These are phyloP conservation scores for Apotomis capreana DNA, from an alignment of 2,888 invertebrate genomes.

Conservation along the genomic window DNA sequence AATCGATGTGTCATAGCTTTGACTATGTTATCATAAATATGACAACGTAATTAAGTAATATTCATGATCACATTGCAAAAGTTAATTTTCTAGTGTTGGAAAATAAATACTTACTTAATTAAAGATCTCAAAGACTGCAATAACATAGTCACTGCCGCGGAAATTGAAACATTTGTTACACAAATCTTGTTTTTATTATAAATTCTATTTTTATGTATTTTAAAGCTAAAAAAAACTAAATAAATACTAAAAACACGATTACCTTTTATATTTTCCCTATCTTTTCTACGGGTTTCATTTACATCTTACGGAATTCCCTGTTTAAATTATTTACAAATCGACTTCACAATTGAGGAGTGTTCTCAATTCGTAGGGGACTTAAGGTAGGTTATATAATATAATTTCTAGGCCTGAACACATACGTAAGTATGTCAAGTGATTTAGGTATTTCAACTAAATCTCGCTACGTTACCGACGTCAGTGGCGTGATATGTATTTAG, in stretches of 20 bases:
- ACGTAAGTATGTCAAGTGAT: too few species aligned
- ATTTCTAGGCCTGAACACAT: too few species aligned
- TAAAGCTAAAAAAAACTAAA: conserved; percentile 65
- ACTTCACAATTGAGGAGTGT: too few species aligned
- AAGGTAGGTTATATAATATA: too few species aligned
- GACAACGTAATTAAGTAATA: conserved; percentile 52
- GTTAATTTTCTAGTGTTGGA: conserved; percentile 39
- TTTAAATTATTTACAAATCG: too few species aligned
- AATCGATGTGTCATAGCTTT: conserved; percentile 65
- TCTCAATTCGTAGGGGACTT: too few species aligned
- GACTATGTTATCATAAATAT: conserved; percentile 71
- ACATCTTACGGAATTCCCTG: too few species aligned
- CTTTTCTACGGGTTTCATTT: background rate
- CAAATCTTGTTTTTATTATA: conserved; percentile 73
- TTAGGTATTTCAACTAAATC: too few species aligned
- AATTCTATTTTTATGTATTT: conserved; percentile 75
- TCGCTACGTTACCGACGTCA: too few species aligned
- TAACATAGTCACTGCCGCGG: conserved; percentile 79
- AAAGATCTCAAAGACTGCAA: conserved; percentile 76
- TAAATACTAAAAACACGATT: conserved; percentile 38
- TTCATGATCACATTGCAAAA: conserved; percentile 46
- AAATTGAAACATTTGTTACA: conserved; percentile 68
- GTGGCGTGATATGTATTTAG: too few species aligned
- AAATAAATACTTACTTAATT: conserved; percentile 50
- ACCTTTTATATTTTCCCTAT: conserved; percentile 34